Percentiles rank a stretch among this genome's conserved stretches.
These are phyloP conservation scores for Lamellibrachia columna DNA, from an alignment of 2,888 invertebrate genomes.

Conservation along the genomic window DNA sequence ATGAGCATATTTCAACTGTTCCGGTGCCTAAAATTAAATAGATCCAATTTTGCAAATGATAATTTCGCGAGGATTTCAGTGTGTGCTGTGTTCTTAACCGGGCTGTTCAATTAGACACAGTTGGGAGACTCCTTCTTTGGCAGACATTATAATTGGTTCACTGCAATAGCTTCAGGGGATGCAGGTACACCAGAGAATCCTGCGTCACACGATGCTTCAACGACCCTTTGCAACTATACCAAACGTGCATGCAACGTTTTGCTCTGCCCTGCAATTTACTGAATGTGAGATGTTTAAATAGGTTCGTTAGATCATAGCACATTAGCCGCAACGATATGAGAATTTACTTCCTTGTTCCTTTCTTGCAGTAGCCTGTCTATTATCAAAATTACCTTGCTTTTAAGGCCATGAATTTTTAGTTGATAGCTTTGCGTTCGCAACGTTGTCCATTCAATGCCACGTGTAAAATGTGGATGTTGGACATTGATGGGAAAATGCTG, in stretches of 20 bases:
- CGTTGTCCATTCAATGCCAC: background rate
- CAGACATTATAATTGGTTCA: background rate
- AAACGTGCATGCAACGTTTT: background rate
- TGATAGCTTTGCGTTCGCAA: background rate
- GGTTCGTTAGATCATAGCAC: background rate
- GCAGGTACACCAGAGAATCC: background rate
- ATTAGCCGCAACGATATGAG: background rate
- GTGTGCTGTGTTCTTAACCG: background rate
- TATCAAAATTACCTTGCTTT: background rate
- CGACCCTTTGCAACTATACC: background rate
- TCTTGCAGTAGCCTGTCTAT: background rate
- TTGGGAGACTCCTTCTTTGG: background rate
- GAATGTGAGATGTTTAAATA: background rate
- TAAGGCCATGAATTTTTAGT: background rate
- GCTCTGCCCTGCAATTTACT: slow-evolving; percentile 1
- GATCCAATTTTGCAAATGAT: background rate
- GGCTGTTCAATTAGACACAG: background rate
- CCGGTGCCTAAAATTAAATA: background rate
- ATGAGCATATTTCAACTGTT: background rate
- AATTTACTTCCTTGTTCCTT: background rate
- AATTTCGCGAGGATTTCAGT: background rate
- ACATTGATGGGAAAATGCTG: background rate
- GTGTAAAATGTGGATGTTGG: background rate
- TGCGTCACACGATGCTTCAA: background rate
- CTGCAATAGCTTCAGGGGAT: background rate